Conservation (phyloP, 2,113 vertebrate species). For the Proterorhinus semilunaris region DNA sequence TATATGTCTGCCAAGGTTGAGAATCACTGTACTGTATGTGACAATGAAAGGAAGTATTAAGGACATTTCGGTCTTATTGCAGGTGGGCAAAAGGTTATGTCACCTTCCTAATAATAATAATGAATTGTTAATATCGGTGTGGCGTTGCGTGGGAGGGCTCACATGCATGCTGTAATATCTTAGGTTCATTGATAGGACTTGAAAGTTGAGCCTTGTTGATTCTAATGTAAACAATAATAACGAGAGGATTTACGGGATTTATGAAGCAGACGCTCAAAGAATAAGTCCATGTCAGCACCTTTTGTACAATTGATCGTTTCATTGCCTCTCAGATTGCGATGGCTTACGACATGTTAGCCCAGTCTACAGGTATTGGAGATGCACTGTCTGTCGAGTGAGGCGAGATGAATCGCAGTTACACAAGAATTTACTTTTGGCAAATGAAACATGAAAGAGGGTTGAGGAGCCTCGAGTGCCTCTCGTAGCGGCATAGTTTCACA, state of each 20-base stretch:
- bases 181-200: background rate
- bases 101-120: too few species aligned
- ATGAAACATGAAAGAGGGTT: background rate
- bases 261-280: background rate
- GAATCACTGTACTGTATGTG: too few species aligned
- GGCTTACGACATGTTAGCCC: background rate
- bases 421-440: background rate
- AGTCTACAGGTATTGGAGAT: background rate
- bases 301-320: background rate
- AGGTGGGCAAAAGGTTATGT: too few species aligned
- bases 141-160: too few species aligned
- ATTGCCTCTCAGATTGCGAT: background rate
- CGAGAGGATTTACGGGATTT: constrained; percentile 3
- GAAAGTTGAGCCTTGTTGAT: background rate
- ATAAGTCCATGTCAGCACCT: background rate
- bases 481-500: background rate
- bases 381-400: background rate
- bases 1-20: too few species aligned
- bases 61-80: too few species aligned
- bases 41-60: too few species aligned
- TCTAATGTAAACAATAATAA: background rate
- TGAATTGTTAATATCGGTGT: too few species aligned
- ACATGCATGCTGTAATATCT: too few species aligned
- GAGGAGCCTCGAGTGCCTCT: constrained; percentile 1
- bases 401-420: background rate